Conservation (phyloP, 2,797 vertebrate genomes). For the Mormyrops boulengeri region DNA sequence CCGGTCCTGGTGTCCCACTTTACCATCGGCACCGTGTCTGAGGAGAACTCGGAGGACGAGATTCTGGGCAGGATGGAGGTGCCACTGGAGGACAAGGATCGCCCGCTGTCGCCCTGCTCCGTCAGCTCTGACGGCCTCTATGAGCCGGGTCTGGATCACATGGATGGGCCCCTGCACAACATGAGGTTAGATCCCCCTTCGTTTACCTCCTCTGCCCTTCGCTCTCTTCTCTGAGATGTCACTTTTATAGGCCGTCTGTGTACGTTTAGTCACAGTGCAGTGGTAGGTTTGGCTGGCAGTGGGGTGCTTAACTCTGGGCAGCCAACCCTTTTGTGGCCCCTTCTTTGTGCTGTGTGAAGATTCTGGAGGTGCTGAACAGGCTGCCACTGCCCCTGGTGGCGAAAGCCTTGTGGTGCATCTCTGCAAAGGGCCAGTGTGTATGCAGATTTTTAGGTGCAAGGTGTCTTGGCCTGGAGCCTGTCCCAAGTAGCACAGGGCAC, state of each 20-base stretch:
- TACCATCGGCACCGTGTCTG: conserved; percentile 77
- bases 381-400: background rate
- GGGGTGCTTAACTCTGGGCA: background rate
- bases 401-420: background rate
- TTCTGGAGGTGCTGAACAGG: background rate
- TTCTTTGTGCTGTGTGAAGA: background rate
- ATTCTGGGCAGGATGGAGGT: conserved; percentile 67
- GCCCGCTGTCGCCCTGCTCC: conserved; percentile 79
- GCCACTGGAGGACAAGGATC: conserved; percentile 46
- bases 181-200: conserved; percentile 67
- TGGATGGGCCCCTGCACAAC: conserved; percentile 70
- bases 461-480: background rate
- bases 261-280: background rate
- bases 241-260: background rate
- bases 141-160: conserved; percentile 70
- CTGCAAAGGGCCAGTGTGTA: background rate
- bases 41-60: conserved; percentile 96
- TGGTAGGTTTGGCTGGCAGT: background rate
- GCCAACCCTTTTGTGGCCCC: background rate
- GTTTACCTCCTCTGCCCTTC: background rate
- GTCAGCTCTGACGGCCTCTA: conserved; percentile 81
- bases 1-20: conserved; percentile 71
- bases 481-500: background rate
- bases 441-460: background rate
- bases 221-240: background rate